phyloP scores from a whole-genome alignment of 2,888 invertebrate species.

The Philhelius pedissequus region DNA sequence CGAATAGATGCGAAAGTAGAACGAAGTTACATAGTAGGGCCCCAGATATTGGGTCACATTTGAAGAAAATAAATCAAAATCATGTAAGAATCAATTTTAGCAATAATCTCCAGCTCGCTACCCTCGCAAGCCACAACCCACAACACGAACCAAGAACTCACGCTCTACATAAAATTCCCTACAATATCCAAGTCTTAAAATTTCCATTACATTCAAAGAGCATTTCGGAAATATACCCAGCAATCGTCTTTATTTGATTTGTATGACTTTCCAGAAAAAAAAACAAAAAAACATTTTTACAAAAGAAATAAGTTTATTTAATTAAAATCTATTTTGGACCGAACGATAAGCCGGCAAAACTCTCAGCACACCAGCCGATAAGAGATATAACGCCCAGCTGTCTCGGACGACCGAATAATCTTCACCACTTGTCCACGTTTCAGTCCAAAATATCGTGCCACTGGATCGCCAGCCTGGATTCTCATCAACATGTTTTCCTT shows the following conservation, averaged over 20 bases:
- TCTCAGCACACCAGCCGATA: conserved; percentile 92
- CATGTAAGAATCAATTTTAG: no score
- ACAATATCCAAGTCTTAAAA: no score
- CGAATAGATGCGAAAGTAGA: no score
- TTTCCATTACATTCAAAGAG: no score
- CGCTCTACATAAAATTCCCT: no score
- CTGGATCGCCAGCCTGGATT: conserved; percentile 99
- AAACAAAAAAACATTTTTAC: not conserved
- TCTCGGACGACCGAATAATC: conserved; percentile 98
- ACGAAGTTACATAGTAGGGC: no score
- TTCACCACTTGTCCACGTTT: conserved; percentile 99
- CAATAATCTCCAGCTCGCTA: no score
- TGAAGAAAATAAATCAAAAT: no score
- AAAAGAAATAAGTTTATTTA: conserved; percentile 9
- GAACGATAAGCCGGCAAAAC: not conserved
- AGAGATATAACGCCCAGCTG: conserved; percentile 98
- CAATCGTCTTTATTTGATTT: not conserved
- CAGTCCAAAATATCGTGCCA: conserved; percentile 98
- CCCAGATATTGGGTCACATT: no score
- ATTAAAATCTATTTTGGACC: not conserved
- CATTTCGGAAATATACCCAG: no score
- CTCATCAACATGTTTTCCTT: conserved; percentile 99
- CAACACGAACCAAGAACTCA: no score
- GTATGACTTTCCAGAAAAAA: not conserved
- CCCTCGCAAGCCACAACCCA: no score